Evolutionary conservation across 2,797 vertebrate species (phyloP).

Genomic region (Echeneis naucrates): DNA sequence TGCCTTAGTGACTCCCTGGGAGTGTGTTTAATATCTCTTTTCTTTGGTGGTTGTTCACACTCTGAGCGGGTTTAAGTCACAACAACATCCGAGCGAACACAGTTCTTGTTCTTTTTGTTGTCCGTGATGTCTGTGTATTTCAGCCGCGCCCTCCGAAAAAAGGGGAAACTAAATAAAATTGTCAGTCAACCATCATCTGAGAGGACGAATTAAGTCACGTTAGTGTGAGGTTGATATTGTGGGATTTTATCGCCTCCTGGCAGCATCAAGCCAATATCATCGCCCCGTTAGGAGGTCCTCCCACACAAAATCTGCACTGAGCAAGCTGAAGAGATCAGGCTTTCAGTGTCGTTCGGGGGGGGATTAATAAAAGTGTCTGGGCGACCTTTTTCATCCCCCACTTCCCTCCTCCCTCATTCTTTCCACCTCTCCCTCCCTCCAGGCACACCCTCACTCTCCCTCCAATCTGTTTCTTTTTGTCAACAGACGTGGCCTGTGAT

Average conservation of each 20-base stretch:
- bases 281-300: conserved; percentile 71
- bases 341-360: conserved; percentile 30
- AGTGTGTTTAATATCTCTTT: conserved; percentile 61
- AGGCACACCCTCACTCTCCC: conserved; percentile 58
- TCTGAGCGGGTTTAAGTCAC: conserved; percentile 16
- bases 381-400: conserved; percentile 61
- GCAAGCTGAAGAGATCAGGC: conserved; percentile 77
- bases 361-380: conserved; percentile 75
- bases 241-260: conserved; percentile 68
- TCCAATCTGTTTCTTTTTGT: conserved; percentile 68
- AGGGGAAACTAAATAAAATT: not conserved
- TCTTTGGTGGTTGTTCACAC: conserved; percentile 41
- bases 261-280: conserved; percentile 77
- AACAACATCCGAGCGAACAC: not conserved
- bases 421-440: conserved; percentile 55
- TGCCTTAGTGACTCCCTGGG: conserved; percentile 61
- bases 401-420: conserved; percentile 40
- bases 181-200: not conserved
- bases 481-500: conserved; percentile 58
- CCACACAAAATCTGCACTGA: conserved; percentile 69
- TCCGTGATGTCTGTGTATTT: not conserved
- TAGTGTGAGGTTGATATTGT: not conserved
- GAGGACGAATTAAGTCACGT: not conserved
- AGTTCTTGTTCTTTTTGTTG: not conserved
- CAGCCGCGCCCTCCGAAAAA: not conserved